Evolutionary conservation across 2,888 invertebrate genomes (phyloP).

Genomic region (Cheiracanthium punctorium): DNA sequence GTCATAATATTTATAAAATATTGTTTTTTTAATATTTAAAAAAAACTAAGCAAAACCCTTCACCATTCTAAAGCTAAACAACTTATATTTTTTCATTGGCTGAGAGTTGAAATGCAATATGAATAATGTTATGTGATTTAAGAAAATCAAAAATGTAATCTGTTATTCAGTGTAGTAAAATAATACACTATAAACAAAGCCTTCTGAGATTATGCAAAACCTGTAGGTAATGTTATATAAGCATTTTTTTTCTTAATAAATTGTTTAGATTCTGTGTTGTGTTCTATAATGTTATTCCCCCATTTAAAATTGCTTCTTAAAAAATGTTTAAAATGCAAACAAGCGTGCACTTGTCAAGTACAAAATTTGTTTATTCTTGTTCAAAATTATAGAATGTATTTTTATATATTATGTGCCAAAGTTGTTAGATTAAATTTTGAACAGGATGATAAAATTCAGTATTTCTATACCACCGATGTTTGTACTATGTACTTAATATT

Average conservation of each 20-base stretch:
- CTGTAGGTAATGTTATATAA: neutral
- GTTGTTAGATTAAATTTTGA: neutral
- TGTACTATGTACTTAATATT: conserved; percentile 16
- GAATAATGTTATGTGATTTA: neutral
- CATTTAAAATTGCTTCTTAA: neutral
- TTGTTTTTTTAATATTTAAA: too few species aligned
- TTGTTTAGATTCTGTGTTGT: neutral
- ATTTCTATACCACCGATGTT: conserved; percentile 65
- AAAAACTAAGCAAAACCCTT: neutral
- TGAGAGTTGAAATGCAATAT: neutral
- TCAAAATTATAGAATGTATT: neutral
- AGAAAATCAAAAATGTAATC: neutral
- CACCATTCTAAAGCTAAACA: neutral
- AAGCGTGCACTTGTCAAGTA: neutral
- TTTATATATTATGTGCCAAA: neutral
- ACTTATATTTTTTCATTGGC: neutral
- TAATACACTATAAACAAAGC: conserved; percentile 19
- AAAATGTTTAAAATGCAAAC: neutral
- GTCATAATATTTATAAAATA: too few species aligned
- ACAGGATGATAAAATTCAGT: conserved; percentile 27
- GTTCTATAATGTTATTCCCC: neutral
- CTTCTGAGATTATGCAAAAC: conserved; percentile 53
- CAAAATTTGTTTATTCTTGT: neutral
- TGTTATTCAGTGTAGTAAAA: too few species aligned
- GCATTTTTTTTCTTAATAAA: neutral